These are phyloP conservation scores for Alouatta palliata DNA, from an alignment of 2,113 vertebrate species.

Conservation along the genomic window DNA sequence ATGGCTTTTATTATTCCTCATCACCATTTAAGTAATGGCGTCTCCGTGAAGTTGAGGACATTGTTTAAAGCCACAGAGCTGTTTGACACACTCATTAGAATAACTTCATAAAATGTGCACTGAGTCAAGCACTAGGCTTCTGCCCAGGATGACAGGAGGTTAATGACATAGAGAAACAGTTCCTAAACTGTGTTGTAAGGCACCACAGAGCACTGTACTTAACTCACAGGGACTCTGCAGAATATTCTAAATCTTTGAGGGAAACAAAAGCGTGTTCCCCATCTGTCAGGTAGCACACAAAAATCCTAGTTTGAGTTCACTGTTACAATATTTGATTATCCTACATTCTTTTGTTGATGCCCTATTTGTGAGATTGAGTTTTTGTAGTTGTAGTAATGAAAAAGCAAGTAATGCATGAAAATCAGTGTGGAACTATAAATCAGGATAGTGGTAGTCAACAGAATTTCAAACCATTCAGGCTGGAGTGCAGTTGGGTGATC, in stretches of 20 bases:
- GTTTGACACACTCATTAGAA: neutral
- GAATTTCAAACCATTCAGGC: neutral
- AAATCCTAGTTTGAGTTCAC: neutral
- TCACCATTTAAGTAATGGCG: neutral
- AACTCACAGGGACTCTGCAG: neutral
- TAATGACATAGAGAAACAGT: neutral
- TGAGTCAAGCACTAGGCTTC: neutral
- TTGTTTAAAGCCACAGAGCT: neutral
- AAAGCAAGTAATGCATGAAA: neutral
- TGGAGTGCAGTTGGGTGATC: too few species aligned
- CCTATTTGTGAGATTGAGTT: neutral
- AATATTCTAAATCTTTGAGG: neutral
- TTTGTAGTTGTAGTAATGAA: neutral
- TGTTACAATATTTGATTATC: neutral
- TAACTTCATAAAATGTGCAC: neutral
- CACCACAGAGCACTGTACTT: fast-evolving
- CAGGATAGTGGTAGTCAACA: neutral
- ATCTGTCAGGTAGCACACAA: neutral
- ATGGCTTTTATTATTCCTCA: neutral
- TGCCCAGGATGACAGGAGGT: neutral
- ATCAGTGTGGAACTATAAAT: neutral
- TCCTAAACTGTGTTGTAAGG: neutral
- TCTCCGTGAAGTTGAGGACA: neutral
- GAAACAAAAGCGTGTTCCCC: neutral
- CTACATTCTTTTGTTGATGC: neutral